Evolutionary conservation across 2,113 vertebrate genomes (phyloP).

Genomic region (Pollachius pollachius): DNA sequence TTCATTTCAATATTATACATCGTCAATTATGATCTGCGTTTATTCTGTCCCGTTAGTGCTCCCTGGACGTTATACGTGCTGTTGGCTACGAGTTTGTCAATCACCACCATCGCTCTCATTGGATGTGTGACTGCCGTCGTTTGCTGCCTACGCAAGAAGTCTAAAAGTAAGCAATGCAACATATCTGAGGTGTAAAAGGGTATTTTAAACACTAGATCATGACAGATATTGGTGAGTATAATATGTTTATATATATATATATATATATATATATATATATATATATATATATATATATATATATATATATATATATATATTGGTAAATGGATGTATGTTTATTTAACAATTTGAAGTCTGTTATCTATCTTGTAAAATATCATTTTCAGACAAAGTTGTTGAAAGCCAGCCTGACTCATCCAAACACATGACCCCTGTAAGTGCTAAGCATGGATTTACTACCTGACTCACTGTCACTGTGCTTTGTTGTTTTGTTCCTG

Average conservation of each 20-base stretch:
- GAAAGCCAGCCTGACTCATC: conserved; percentile 43
- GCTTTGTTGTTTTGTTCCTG: background rate
- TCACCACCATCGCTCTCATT: conserved; percentile 42
- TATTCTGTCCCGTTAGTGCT: conserved; percentile 36
- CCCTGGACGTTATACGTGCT: conserved; percentile 40
- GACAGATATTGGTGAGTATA: conserved; percentile 8
- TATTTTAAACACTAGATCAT: too few relatives aligned
- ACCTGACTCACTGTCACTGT: conserved; percentile 61
- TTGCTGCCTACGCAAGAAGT: conserved; percentile 42
- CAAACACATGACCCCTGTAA: conserved; percentile 42
- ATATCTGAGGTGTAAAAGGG: too few relatives aligned
- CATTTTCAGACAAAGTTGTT: conserved; percentile 45
- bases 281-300: too few relatives aligned
- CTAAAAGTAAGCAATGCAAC: conserved; percentile 27
- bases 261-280: too few relatives aligned
- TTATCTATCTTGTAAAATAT: background rate
- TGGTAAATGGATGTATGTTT: too few relatives aligned
- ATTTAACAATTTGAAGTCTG: too few relatives aligned
- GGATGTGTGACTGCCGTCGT: conserved; percentile 32
- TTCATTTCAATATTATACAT: background rate
- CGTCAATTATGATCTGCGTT: background rate
- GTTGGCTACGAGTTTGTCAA: conserved; percentile 37
- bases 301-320: too few relatives aligned
- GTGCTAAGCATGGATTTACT: conserved; percentile 43
- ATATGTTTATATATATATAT: too few relatives aligned